Percentiles rank a stretch among this genome's conserved stretches.
Conservation (phyloP, 2,888 invertebrate species). For the Microchrysa polita region DNA sequence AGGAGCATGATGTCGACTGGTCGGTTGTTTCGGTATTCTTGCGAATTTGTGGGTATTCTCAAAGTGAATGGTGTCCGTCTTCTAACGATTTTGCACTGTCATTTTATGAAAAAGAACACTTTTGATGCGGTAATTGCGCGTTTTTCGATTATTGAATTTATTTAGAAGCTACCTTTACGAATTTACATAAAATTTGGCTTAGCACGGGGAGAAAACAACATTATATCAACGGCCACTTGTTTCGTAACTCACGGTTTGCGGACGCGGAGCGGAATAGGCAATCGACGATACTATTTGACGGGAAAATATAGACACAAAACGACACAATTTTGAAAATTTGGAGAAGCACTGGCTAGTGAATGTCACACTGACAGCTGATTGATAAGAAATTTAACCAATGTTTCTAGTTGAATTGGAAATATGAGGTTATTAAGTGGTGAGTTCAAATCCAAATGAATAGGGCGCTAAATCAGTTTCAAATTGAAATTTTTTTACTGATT, state of each 20-base stretch:
- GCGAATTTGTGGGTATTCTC: neutral
- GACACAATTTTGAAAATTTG: neutral
- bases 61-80: neutral
- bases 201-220: conserved; percentile 2
- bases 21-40: conserved; percentile 12
- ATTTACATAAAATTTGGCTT: neutral
- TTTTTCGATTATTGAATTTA: neutral
- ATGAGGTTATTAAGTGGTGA: too few relatives aligned
- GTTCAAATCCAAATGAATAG: too few relatives aligned
- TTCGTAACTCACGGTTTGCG: conserved; percentile 40
- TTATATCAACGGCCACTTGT: conserved; percentile 40
- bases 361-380: conserved; percentile 19
- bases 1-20: conserved; percentile 71
- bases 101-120: neutral
- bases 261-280: neutral
- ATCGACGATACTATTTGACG: conserved; percentile 31
- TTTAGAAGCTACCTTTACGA: neutral
- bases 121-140: neutral
- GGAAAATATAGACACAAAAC: conserved; percentile 14
- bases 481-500: too few relatives aligned
- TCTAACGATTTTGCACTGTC: neutral
- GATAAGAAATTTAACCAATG: neutral
- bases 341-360: conserved; percentile 2
- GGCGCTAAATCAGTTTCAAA: too few relatives aligned
- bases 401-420: too few relatives aligned